Evolutionary conservation across 2,797 vertebrate species (phyloP).

Genomic region (Hyperoplus immaculatus): DNA sequence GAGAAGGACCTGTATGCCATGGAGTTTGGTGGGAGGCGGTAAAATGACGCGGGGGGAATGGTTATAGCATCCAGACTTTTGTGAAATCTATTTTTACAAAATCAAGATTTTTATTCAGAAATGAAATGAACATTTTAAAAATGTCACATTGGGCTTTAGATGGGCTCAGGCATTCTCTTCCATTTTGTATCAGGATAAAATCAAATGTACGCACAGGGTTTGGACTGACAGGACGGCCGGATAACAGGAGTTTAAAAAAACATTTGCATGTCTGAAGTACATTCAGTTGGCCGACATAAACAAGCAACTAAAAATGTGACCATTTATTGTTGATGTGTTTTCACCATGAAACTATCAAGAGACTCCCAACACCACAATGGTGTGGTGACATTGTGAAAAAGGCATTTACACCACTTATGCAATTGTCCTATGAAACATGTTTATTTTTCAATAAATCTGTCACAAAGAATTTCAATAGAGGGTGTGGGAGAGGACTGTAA

Average conservation of each 20-base stretch:
- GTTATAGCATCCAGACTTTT: constrained; percentile 18
- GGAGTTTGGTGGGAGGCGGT: constrained; percentile 15
- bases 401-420: background rate
- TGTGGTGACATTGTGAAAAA: constrained; percentile 36
- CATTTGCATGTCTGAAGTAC: background rate
- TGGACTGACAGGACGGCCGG: background rate
- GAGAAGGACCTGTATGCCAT: background rate
- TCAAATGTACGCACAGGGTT: background rate
- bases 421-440: background rate
- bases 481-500: background rate
- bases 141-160: background rate
- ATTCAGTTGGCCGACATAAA: background rate
- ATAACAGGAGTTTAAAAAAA: constrained; percentile 21
- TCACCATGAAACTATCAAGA: constrained; percentile 31
- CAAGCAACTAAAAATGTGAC: constrained; percentile 22
- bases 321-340: constrained; percentile 30
- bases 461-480: background rate
- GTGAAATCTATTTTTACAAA: background rate
- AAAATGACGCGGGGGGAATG: constrained; percentile 2
- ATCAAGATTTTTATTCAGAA: constrained; percentile 16
- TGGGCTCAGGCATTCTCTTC: background rate
- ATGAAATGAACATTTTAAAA: background rate
- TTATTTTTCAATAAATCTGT: background rate
- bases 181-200: background rate
- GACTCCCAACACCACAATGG: constrained; percentile 17